Evolutionary conservation across 2,888 invertebrate species (phyloP), one percentile per base, ranked within the genome.

Genomic region (Uloborus plumipes): DNA sequence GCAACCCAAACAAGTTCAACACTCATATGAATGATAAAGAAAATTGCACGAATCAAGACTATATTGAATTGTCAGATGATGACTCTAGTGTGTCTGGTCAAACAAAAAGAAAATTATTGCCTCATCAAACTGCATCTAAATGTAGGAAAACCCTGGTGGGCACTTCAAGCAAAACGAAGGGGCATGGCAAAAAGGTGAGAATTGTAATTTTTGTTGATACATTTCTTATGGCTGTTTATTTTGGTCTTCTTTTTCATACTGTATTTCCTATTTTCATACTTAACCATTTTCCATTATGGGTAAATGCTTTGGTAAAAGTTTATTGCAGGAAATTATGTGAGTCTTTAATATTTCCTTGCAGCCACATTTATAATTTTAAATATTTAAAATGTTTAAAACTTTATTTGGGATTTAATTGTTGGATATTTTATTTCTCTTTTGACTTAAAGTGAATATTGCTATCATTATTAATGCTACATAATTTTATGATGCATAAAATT

Each of bases 141-240:
- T 22, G 16, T 31, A 64, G 70, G 6, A 70, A 59, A 18, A 11
- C 26, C 15, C 58, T 64, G n/a, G 31, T 58, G 1, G 47, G 53
- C 16, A 64, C 65, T 20, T 70, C 64, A 49, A 70, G 64, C 11
- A 71, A 58, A 20, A 16, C 65, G 15, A 70, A 53, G 47, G 64
- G 71, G 13, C 39, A 20, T n/a, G 16, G 55, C 2, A 71, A 64
- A 71, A 49, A 49, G 22, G 77, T 77, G 58, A 77, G 71, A 70
- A 2, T 39, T 67, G 22, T 15, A 16, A n/a, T n/a, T n/a, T 26
- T 4, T 26, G 26, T 26, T 26, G n/a, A 26, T 26, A 4, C 26
- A 26, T 26, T 26, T 26, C 4, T 26, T 3, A 26, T 26, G n/a
- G 26, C 26, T 26, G 26, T 26, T 26, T 26, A 3, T 26, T 26